Conservation (phyloP, 2,113 vertebrate species). For the Opisthocomus hoazin region DNA sequence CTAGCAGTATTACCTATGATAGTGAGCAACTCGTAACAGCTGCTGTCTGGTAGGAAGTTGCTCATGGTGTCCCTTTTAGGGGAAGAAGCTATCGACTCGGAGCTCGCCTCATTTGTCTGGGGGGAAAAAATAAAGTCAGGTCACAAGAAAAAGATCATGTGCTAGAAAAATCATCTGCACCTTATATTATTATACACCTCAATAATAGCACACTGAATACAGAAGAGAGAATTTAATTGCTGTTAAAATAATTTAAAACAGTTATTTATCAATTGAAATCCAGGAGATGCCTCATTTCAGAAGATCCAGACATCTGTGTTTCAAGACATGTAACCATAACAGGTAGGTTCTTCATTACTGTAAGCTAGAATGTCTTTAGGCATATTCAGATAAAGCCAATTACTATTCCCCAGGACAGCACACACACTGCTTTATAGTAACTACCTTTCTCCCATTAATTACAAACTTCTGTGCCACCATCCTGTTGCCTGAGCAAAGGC, state of each 20-base stretch:
- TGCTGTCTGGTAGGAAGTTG: slow-evolving; percentile 86
- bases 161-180: neutral
- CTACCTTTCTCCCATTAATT: neutral
- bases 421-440: neutral
- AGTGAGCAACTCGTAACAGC: slow-evolving; percentile 87
- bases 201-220: neutral
- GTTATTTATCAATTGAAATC: neutral
- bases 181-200: neutral
- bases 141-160: neutral
- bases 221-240: neutral
- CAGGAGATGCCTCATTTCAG: slow-evolving; percentile 45
- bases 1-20: slow-evolving; percentile 78
- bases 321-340: neutral
- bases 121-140: neutral
- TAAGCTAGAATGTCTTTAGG: neutral
- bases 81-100: slow-evolving; percentile 86
- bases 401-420: neutral
- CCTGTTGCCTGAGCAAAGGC: neutral
- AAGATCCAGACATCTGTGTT: slow-evolving; percentile 33
- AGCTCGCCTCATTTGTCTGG: slow-evolving; percentile 93
- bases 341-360: neutral
- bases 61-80: slow-evolving; percentile 87
- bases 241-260: neutral
- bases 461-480: neutral
- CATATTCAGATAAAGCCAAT: slow-evolving; percentile 26